These are phyloP conservation scores for Rhodophaea formosa DNA, from an alignment of 2,888 invertebrate genomes.

Conservation along the genomic window DNA sequence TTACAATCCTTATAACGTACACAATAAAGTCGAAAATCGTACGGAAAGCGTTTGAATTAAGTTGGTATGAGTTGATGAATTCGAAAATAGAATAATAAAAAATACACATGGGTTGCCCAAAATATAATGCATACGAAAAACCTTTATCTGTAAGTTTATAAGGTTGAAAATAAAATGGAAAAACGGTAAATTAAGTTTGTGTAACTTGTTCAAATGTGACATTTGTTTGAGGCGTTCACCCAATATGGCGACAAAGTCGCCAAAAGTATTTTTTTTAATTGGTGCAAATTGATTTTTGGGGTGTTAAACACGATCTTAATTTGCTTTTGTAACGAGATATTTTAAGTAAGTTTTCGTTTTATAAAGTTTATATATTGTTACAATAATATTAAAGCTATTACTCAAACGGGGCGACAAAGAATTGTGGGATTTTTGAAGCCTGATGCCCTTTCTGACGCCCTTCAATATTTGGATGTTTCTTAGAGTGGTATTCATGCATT, in stretches of 20 bases:
- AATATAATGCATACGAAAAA: not conserved
- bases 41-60: not conserved
- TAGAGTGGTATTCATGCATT: too few species aligned
- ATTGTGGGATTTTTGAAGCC: not conserved
- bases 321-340: conserved; percentile 41
- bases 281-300: conserved; percentile 53
- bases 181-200: conserved; percentile 25
- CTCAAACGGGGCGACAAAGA: not conserved
- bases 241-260: conserved; percentile 66
- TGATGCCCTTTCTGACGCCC: too few species aligned
- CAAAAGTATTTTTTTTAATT: conserved; percentile 76
- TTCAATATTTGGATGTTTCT: too few species aligned
- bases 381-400: not conserved
- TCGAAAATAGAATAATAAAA: conserved; percentile 14
- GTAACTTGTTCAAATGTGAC: conserved; percentile 49
- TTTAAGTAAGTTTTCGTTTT: conserved; percentile 21
- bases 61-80: not conserved
- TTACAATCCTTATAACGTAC: conserved; percentile 18
- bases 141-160: conserved; percentile 29
- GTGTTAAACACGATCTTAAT: conserved; percentile 23
- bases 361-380: not conserved
- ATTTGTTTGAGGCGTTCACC: conserved; percentile 77
- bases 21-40: conserved; percentile 33
- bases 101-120: conserved; percentile 1
- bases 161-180: conserved; percentile 28